Percentiles rank a stretch among this genome's conserved stretches.
phyloP scores from a whole-genome alignment of 2,888 invertebrate species.

The Cybosia mesomella region DNA sequence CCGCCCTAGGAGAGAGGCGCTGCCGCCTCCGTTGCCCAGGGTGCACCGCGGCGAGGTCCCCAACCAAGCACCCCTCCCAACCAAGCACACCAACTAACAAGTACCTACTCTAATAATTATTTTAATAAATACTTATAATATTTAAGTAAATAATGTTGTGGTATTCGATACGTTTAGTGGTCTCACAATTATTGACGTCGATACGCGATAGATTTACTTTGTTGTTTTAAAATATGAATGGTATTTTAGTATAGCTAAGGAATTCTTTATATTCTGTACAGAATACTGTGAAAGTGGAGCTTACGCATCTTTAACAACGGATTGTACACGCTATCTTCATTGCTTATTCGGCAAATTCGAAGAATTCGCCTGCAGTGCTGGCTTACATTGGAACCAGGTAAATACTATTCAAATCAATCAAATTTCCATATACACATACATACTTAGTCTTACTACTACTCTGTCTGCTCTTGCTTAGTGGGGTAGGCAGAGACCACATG shows the following conservation, averaged over 20 bases:
- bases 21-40: no score
- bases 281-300: constrained; percentile 88
- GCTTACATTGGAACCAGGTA: constrained; percentile 92
- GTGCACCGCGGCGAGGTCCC: no score
- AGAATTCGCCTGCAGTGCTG: constrained; percentile 90
- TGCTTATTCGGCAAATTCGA: constrained; percentile 93
- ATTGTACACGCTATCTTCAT: constrained; percentile 91
- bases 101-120: no score
- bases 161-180: neutral
- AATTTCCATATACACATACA: neutral
- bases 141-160: neutral
- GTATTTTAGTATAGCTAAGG: neutral
- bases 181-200: neutral
- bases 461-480: neutral
- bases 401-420: neutral
- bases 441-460: neutral
- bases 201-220: no score
- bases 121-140: neutral
- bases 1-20: no score
- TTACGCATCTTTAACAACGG: constrained; percentile 88
- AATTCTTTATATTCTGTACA: constrained; percentile 49
- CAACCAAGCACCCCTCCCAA: no score
- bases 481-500: no score
- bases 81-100: no score
- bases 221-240: neutral